Conservation (phyloP, 2,888 invertebrate species). For the Charanyca ferruginea region DNA sequence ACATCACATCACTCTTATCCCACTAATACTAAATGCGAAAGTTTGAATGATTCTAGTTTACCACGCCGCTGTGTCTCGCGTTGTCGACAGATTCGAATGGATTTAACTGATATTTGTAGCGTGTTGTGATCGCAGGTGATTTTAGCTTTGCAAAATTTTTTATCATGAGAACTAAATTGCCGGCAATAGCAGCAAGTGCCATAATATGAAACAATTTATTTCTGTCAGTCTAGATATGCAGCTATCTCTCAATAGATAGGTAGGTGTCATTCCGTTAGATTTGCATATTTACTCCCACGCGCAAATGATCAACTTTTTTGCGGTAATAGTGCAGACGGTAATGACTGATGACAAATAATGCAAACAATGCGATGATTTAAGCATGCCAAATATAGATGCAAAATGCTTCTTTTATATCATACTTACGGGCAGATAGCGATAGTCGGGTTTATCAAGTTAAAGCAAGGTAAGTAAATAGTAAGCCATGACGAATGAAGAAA, state of each 20-base stretch:
- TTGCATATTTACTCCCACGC: constrained; percentile 55
- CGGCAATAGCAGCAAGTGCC: background rate
- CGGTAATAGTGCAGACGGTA: constrained; percentile 43
- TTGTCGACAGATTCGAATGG: constrained; percentile 30
- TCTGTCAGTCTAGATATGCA: constrained; percentile 35
- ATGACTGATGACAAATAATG: constrained; percentile 51
- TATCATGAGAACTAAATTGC: background rate
- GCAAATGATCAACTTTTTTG: constrained; percentile 51
- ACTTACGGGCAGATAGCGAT: constrained; percentile 2
- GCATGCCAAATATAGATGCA: constrained; percentile 33
- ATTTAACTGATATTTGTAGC: constrained; percentile 6
- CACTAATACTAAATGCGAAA: constrained; percentile 47
- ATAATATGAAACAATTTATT: background rate
- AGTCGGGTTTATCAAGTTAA: background rate
- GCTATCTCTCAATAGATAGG: constrained; percentile 13
- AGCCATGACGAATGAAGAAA: background rate
- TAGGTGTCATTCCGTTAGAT: constrained; percentile 43
- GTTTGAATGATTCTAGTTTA: constrained; percentile 42
- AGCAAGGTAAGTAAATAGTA: background rate
- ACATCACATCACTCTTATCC: constrained; percentile 40
- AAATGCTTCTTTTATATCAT: constrained; percentile 20
- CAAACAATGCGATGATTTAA: constrained; percentile 51
- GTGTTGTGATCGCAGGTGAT: background rate
- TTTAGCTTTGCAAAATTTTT: background rate
- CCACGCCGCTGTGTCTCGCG: constrained; percentile 47